Conservation (phyloP, 2,888 invertebrate genomes). For the Apodemia mormo region DNA sequence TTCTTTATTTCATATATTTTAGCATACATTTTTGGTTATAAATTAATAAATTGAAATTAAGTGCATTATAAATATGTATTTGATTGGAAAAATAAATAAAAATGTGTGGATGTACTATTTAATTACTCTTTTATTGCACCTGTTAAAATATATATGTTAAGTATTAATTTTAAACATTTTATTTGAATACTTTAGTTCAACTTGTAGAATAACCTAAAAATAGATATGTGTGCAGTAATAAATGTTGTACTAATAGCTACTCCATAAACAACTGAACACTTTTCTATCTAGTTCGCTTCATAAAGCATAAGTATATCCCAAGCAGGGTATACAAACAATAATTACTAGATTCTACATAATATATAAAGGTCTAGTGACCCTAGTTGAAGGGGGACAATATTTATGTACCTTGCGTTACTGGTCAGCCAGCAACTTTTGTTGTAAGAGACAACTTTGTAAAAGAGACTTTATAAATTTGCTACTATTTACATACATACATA, state of each 20-base stretch:
- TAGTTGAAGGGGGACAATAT: constrained; percentile 1
- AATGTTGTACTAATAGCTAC: constrained; percentile 3
- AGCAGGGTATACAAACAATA: constrained; percentile 47
- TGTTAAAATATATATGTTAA: no score
- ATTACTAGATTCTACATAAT: constrained; percentile 26
- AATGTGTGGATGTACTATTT: no score
- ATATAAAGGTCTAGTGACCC: neutral
- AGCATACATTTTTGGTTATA: no score
- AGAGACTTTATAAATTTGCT: neutral
- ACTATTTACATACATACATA: neutral
- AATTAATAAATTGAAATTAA: no score
- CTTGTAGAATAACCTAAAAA: no score
- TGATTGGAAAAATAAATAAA: no score
- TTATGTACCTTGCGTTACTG: neutral
- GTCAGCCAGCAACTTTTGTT: neutral
- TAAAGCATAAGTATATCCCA: constrained; percentile 46
- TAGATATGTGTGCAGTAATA: no score
- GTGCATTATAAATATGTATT: no score
- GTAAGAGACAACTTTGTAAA: neutral
- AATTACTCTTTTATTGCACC: no score
- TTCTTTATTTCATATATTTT: no score
- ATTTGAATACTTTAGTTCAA: no score
- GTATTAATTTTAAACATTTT: no score
- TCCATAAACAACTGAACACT: constrained; percentile 28
- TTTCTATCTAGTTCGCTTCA: constrained; percentile 56